These are phyloP conservation scores for Galago senegalensis DNA, from an alignment of 2,797 vertebrate species.

Conservation along the genomic window DNA sequence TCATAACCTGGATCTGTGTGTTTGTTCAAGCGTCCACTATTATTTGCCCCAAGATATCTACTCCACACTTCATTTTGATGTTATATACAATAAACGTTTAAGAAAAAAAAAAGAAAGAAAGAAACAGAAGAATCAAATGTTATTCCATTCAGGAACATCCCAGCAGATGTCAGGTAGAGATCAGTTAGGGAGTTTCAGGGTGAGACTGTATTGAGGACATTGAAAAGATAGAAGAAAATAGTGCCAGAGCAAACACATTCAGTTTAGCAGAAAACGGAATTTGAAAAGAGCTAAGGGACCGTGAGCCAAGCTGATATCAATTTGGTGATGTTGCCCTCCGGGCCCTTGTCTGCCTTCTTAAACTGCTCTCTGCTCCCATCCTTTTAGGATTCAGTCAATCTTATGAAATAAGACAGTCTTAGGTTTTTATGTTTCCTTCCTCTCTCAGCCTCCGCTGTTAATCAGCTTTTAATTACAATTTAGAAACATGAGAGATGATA, in stretches of 20 bases:
- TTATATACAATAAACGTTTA: background rate
- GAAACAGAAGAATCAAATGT: background rate
- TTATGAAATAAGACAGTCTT: constrained; percentile 13
- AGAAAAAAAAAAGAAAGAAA: background rate
- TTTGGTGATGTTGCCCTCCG: background rate
- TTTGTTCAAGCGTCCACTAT: background rate
- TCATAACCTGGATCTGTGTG: background rate
- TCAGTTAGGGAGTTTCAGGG: background rate
- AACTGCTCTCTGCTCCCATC: background rate
- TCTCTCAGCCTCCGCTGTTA: background rate
- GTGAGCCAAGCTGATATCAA: constrained; percentile 22
- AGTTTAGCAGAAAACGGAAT: constrained; percentile 25
- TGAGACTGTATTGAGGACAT: background rate
- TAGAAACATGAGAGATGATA: background rate
- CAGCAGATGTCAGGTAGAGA: constrained; percentile 52
- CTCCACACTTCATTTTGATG: background rate
- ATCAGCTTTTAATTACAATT: background rate
- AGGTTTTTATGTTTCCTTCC: constrained; percentile 12
- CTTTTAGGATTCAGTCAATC: constrained; percentile 1
- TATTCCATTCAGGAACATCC: background rate
- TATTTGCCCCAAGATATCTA: background rate
- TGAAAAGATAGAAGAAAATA: background rate
- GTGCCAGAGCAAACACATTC: background rate
- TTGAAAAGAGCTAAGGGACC: background rate
- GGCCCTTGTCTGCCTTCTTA: background rate